Evolutionary conservation across 2,888 invertebrate genomes (phyloP), one percentile per base, ranked within the genome.

Genomic region (Helicoverpa assulta): DNA sequence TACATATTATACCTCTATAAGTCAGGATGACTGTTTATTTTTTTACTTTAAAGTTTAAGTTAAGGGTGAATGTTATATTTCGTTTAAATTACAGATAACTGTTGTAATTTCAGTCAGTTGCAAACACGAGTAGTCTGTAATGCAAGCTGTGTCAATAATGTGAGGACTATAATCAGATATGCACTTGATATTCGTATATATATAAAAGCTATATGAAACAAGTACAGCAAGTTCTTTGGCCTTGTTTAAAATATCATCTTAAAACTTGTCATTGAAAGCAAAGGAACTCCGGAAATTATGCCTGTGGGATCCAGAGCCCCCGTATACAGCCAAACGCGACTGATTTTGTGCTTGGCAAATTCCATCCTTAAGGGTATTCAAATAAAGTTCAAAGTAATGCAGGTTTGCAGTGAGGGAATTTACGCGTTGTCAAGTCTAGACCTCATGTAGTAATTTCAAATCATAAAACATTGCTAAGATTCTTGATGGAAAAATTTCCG

Each of bases 101-200:
- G 47, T 68, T 59, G 54, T 65, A 56, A 52, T 69, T 47, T 78
- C 47, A 33, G 12, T 62, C 61, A 59, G 73, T 65, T 73, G 69
- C 52, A 69, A 14, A 57, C 37, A 10, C 14, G 14, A 40, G 40
- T 12, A 12, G 14, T 40, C 10, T 14, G 12, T 40, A 14, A 14
- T 40, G 14, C 40, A 40, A 40, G 40, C 40, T 40, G 47, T 47
- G 47, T 7, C 5, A 47, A 47, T 47, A n/a, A 5, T n/a, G n/a
- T 47, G 47, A 47, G n/a, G 47, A 12, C n/a, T 12, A 47, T n/a
- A n/a, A 47, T 47, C 40, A 14, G 2, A 14, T 29, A 53, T 53
- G 53, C 53, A 53, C 16, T n/a, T n/a, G 47, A 47, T 47, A 47
- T 47, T 47, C n/a, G 7, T 47, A 47, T 47, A 12, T 47, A 12